Conservation (phyloP, 2,888 invertebrate species). For the Seladonia tumulorum region DNA sequence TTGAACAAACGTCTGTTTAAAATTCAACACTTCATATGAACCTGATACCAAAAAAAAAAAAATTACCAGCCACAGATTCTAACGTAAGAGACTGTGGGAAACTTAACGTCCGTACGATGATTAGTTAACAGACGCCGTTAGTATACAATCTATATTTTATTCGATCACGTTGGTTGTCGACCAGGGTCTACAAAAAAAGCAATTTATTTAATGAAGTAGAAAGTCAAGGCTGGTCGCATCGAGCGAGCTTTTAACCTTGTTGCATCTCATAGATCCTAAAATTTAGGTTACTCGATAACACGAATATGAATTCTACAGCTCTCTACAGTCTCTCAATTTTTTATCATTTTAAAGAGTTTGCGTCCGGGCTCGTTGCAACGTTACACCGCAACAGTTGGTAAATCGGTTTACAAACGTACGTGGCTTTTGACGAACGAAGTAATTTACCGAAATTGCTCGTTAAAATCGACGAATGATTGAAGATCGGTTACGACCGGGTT, state of each 20-base stretch:
- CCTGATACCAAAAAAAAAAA: not conserved
- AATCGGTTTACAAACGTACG: no score
- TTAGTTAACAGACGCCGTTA: not conserved
- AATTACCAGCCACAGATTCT: not conserved
- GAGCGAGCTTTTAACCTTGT: not conserved
- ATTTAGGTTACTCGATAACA: not conserved
- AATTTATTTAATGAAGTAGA: not conserved
- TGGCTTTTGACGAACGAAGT: not conserved
- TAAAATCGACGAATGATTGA: not conserved
- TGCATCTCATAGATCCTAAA: not conserved
- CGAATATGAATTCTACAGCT: not conserved
- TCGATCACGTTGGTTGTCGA: not conserved
- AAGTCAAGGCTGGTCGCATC: not conserved
- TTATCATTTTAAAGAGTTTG: not conserved
- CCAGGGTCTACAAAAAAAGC: not conserved
- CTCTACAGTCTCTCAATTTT: not conserved
- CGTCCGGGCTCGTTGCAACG: not conserved
- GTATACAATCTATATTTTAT: not conserved
- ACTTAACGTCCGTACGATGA: not conserved
- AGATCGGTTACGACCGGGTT: not conserved
- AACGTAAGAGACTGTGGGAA: not conserved
- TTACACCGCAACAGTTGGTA: not conserved
- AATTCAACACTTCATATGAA: not conserved
- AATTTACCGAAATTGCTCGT: not conserved
- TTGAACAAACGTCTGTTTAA: not conserved